phyloP scores from a whole-genome alignment of 2,797 vertebrate genomes.

The Xiphorhynchus erythropygius region DNA sequence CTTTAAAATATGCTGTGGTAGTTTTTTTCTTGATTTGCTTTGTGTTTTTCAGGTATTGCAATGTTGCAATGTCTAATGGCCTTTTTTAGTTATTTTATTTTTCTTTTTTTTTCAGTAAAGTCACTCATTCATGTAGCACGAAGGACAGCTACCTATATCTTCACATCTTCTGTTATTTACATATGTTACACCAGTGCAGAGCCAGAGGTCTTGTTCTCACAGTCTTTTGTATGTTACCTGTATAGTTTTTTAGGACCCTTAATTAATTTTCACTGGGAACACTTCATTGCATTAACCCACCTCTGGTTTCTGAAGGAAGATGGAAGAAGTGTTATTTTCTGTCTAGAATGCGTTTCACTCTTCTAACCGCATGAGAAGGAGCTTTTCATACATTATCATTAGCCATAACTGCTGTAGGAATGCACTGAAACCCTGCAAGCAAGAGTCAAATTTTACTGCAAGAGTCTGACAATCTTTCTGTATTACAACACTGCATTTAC shows the following conservation, averaged over 20 bases:
- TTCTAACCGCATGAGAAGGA: background rate
- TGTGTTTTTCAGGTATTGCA: background rate
- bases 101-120: background rate
- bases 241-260: background rate
- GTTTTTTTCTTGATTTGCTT: background rate
- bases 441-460: background rate
- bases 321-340: background rate
- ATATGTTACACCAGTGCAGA: background rate
- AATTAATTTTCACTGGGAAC: background rate
- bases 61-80: accelerated
- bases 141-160: background rate
- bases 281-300: background rate
- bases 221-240: background rate
- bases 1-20: background rate
- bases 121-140: accelerated
- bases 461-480: background rate
- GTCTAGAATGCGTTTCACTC: accelerated
- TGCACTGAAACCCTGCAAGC: background rate
- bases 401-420: background rate
- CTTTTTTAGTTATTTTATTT: background rate
- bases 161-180: background rate
- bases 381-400: background rate
- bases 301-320: background rate
- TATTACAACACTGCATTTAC: background rate
- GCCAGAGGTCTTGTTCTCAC: background rate